Conservation (phyloP, 2,797 vertebrate genomes). For the Lutjanus argentimaculatus region DNA sequence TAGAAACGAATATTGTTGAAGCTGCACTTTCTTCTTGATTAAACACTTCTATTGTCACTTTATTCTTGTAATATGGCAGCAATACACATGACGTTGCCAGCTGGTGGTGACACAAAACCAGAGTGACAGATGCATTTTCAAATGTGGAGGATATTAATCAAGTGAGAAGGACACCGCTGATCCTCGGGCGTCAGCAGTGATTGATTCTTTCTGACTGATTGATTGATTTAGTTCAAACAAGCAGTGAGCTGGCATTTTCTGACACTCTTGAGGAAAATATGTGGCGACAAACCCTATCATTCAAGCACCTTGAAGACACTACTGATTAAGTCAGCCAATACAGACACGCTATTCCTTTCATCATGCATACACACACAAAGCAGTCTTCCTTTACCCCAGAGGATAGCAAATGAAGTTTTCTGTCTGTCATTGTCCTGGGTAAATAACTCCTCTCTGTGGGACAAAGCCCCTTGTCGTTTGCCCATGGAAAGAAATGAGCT, state of each 20-base stretch:
- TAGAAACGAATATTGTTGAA: slow-evolving; percentile 28
- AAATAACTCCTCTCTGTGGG: slow-evolving; percentile 34
- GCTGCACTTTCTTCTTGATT: slow-evolving; percentile 26
- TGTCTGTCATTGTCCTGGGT: slow-evolving; percentile 26
- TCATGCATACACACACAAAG: slow-evolving; percentile 6
- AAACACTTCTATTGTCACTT: slow-evolving; percentile 18
- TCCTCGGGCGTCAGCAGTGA: slow-evolving; percentile 47
- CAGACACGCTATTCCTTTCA: neutral
- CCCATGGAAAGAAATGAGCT: slow-evolving; percentile 42
- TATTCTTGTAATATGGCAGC: slow-evolving; percentile 13
- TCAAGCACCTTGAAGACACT: slow-evolving; percentile 42
- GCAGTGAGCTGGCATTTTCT: slow-evolving; percentile 67
- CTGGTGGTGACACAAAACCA: slow-evolving; percentile 28
- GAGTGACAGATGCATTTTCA: slow-evolving; percentile 52
- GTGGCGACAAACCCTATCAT: slow-evolving; percentile 40
- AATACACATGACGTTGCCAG: neutral
- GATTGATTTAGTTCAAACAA: slow-evolving; percentile 67
- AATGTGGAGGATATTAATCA: slow-evolving; percentile 52
- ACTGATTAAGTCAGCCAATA: slow-evolving; percentile 23
- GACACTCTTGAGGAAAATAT: slow-evolving; percentile 50
- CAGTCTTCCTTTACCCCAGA: slow-evolving; percentile 1
- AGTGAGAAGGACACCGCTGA: slow-evolving; percentile 15
- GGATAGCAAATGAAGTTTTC: slow-evolving; percentile 37
- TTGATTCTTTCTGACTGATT: slow-evolving; percentile 66
- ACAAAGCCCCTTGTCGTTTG: slow-evolving; percentile 36